Percentiles rank a stretch among this genome's conserved stretches.
Evolutionary conservation across 2,797 vertebrate genomes (phyloP).

Genomic region (Macropodus opercularis): DNA sequence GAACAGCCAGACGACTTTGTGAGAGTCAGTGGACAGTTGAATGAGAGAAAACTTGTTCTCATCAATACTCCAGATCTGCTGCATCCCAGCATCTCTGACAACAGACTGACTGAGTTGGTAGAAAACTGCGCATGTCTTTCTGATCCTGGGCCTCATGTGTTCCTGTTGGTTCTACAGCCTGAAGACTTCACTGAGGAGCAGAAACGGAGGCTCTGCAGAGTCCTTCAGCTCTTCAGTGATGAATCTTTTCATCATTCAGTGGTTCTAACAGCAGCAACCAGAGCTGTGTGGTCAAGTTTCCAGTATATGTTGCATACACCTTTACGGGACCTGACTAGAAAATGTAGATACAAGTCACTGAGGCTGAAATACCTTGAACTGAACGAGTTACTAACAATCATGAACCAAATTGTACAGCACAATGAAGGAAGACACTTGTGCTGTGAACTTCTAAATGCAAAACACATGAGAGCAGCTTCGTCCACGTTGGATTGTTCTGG

Average conservation of each 20-base stretch:
- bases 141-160: too few species aligned
- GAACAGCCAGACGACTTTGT: background rate
- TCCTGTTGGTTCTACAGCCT: too few species aligned
- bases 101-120: background rate
- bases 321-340: fast-evolving
- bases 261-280: constrained; percentile 5
- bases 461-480: too few species aligned
- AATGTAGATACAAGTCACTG: background rate
- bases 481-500: too few species aligned
- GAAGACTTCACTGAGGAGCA: too few species aligned
- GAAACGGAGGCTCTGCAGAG: too few species aligned
- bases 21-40: fast-evolving
- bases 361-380: fast-evolving
- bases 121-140: background rate
- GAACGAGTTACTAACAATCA: background rate
- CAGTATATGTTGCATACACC: too few species aligned
- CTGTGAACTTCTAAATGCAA: too few species aligned
- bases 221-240: too few species aligned
- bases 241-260: constrained; percentile 22
- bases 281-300: background rate
- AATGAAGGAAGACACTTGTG: background rate
- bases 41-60: background rate
- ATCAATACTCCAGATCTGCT: constrained; percentile 47
- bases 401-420: background rate
- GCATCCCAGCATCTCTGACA: background rate